Evolutionary conservation across 92 coral and sea anemone species (phyloP), one percentile per base, ranked within the genome.

Genomic region (Porites evermanni): DNA sequence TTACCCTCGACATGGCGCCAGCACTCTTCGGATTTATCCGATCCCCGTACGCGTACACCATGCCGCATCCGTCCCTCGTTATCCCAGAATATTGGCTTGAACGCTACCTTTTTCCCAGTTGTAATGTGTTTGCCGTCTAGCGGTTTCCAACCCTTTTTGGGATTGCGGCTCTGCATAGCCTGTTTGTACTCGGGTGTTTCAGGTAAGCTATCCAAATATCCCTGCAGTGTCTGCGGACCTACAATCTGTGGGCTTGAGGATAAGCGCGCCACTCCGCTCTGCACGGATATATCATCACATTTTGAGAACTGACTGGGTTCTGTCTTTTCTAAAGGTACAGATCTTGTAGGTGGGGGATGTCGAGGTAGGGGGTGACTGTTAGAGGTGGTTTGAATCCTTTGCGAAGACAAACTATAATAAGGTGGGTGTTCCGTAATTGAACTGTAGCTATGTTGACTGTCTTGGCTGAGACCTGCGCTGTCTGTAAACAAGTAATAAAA

Each of bases 1-100:
- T 97, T 97, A 2, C 98, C 98, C 38, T 81, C 93, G 0, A 95
- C 94, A 52, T 97, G 99, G 47, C 91, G 88, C 77, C 93, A 95
- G 64, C 99, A 97, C 82, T 97, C 99, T 84, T 91, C 96, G 4
- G 99, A 97, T 84, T 97, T 97, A 89, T 95, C 97, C 2, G 99
- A 98, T 61, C 99, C 99, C 64, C 98, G 93, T 73, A 97, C 99
- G 6, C 94, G 93, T 67, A 93, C 94, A 52, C 99, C 99, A 67
- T 97, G 99, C 24, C 99, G 94, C 94, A 97, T 90, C 51, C 98
- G 93, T 38, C 98, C 98, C 75, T 97, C 95, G 38, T 93, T 92
- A 86, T 97, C 99, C 79, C 95, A 91, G 89, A 80, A 93, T 91
- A 92, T 84, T 20, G 99, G 97, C 84, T 97, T 97, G 51, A 97